Evolutionary conservation across 1,140 invertebrate species (phyloP), one percentile per base, ranked within the genome.

Genomic region (Augochlora pura): DNA sequence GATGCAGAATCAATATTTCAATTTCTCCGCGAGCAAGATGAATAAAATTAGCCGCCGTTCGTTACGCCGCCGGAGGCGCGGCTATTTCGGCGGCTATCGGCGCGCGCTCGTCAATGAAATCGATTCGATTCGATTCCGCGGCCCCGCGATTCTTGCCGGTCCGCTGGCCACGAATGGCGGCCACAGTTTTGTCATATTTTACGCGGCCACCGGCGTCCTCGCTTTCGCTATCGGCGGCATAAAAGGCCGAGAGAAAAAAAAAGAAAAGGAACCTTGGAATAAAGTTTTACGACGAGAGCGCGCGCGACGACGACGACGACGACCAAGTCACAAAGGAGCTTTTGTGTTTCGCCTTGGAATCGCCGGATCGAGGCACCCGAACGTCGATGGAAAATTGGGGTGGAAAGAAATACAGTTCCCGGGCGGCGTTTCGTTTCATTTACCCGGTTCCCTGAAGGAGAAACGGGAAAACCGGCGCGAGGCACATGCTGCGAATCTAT

Each of bases 111-210:
- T 75, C 84, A 74, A 81, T 78, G 63, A 75, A 77, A 84, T 77
- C 82, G 77, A 81, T 62, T 79, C 49, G 67, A 86, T 82, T 84
- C 76, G 80, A 86, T 86, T 86, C 85, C 81, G 72, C 67, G 25
- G 46, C 60, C 23, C 59, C 67, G 72, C 70, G 74, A 83, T 80
- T 83, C 63, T 71, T 86, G 73, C 49, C 80, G 78, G 75, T 81
- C 78, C 73, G 62, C 25, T 71, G 74, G 46, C 69, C 72, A 64
- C 75, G 80, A 87, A 88, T 88, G 66, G 77, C 59, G 68, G 27
- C 70, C 77, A 42, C 52, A 8, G 70, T 73, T 81, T 85, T 81
- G 77, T 78, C 83, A 64, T 85, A 85, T 85, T 86, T 86, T 71
- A 81, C 81, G 77, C 77, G 73, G 64, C 73, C 57, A 63, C 42